Evolutionary conservation across 2,888 invertebrate genomes (phyloP), one percentile per base, ranked within the genome.

Genomic region (Hedychridium roseum): DNA sequence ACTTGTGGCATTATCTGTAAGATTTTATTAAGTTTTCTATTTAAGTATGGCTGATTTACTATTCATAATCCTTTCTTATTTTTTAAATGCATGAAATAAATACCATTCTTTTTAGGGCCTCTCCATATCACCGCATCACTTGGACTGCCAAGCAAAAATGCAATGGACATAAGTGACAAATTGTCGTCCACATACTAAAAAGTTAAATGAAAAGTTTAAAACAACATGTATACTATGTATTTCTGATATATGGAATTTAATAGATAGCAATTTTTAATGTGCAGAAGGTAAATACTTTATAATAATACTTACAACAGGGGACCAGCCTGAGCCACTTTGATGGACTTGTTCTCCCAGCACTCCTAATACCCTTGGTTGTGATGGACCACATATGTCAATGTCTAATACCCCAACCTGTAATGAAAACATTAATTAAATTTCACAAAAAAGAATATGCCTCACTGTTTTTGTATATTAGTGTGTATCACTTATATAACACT

Each of bases 101-200:
- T 78, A 87, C 91, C 93, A 82, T 97, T 98, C 80, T 99, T 99
- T 79, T 97, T 95, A 0, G 99, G 98, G 18, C 99, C 99, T 65
- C 99, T 85, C 99, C 99, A 99, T 68, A 99, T 97, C n/a, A 99
- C 91, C 0, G 98, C 97, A 76, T 96, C 94, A 74, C 94, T 94
- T 0, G 91, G 88, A 64, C 90, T 90, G 35, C 86, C 85, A 45
- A 97, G 81, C 28, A 97, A 82, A 78, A 97, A 97, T 7, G 97
- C 98, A 73, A 98, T 93, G 0, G 97, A 98, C 97, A 99, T 98
- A 37, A 99, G 83, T 3, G 91, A 91, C 32, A 99, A 83, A 79
- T 99, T 99, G 73, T 99, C 98, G 50, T 91, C 91, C 0, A 94
- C 88, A 73, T 90, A 94, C 88, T 92, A 21, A 74, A 82, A 66